phyloP scores from a whole-genome alignment of 2,113 vertebrate genomes.

The Hiodon tergisus region DNA sequence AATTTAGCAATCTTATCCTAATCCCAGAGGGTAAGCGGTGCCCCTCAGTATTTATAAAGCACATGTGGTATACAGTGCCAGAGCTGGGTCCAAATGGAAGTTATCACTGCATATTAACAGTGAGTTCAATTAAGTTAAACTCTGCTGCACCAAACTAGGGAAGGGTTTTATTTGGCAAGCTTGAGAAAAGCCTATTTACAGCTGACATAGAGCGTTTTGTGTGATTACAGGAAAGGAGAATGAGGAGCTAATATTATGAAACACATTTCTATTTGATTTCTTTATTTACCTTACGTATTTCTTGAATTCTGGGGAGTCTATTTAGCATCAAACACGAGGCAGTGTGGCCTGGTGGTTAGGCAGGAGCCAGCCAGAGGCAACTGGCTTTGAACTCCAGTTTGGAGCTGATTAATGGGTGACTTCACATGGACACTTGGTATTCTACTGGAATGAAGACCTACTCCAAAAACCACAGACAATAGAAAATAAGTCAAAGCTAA shows the following conservation, averaged over 20 bases:
- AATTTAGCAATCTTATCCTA: constrained; percentile 27
- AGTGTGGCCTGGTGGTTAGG: constrained; percentile 47
- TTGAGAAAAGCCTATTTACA: constrained; percentile 51
- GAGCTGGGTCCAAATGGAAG: constrained; percentile 43
- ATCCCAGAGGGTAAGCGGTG: constrained; percentile 24
- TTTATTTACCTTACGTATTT: constrained; percentile 58
- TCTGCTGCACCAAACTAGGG: constrained; percentile 45
- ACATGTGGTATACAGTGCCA: constrained; percentile 30
- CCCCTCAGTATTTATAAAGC: constrained; percentile 29
- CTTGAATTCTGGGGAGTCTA: constrained; percentile 43
- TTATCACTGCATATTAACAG: constrained; percentile 51
- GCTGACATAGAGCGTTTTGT: constrained; percentile 50
- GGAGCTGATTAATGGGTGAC: constrained; percentile 23
- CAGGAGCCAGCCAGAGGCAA: constrained; percentile 52
- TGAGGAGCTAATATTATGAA: constrained; percentile 62
- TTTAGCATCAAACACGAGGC: constrained; percentile 54
- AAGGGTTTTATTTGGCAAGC: constrained; percentile 55
- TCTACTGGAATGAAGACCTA: constrained; percentile 23
- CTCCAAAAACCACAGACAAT: constrained; percentile 33
- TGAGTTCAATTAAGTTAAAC: constrained; percentile 54
- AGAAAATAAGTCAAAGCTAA: constrained; percentile 12
- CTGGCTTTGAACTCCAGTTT: constrained; percentile 33
- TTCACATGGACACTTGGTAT: constrained; percentile 27
- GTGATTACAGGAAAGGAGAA: constrained; percentile 44
- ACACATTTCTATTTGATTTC: constrained; percentile 62